These are phyloP conservation scores for Julus scanicus DNA, from an alignment of 2,888 invertebrate genomes.

Conservation along the genomic window DNA sequence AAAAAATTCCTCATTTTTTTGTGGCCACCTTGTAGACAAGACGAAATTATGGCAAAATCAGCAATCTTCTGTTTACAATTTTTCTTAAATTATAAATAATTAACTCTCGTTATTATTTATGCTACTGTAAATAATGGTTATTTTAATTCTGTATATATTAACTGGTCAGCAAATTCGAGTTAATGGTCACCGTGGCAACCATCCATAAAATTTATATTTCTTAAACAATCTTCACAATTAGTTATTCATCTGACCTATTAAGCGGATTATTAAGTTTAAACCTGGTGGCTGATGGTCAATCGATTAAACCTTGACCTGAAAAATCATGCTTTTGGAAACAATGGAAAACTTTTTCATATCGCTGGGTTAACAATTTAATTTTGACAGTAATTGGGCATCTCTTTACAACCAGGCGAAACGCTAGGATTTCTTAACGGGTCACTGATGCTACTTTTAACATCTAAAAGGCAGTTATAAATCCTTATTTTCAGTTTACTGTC, in stretches of 20 bases:
- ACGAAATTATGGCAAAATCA: too few relatives aligned
- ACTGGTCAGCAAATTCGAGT: not conserved
- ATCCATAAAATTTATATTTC: not conserved
- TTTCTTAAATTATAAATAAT: too few relatives aligned
- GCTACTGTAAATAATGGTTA: too few relatives aligned
- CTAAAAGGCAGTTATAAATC: too few relatives aligned
- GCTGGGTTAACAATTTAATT: not conserved
- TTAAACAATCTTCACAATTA: not conserved
- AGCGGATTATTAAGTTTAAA: not conserved
- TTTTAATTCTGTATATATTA: not conserved
- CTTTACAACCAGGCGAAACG: not conserved
- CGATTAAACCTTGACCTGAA: conserved; percentile 10
- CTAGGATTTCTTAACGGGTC: not conserved
- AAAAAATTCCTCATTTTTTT: too few relatives aligned
- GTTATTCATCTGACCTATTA: not conserved
- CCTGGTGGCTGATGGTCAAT: not conserved
- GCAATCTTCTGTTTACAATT: too few relatives aligned
- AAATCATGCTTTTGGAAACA: not conserved
- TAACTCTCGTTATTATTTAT: too few relatives aligned
- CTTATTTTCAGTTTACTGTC: too few relatives aligned
- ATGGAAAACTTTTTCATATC: not conserved
- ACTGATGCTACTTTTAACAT: too few relatives aligned
- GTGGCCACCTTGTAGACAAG: too few relatives aligned
- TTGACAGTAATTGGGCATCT: not conserved
- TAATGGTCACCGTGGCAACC: not conserved